Evolutionary conservation across 2,113 vertebrate genomes (phyloP).

Genomic region (Grallaria varia): DNA sequence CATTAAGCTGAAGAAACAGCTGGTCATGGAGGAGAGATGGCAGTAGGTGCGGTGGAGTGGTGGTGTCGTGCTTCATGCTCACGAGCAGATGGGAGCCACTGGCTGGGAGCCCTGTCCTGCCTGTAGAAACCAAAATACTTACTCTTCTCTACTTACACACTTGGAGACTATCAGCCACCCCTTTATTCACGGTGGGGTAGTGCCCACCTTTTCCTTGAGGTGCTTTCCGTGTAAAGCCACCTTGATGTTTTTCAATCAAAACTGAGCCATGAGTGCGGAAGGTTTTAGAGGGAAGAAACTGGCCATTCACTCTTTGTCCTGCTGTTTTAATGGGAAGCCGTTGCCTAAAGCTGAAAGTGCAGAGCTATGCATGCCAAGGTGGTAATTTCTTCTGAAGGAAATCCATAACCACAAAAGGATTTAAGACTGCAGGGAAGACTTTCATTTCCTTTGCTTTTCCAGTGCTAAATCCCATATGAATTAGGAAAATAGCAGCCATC

Average conservation of each 20-base stretch:
- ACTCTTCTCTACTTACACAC: background rate
- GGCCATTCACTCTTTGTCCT: background rate
- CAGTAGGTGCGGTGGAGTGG: background rate
- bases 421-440: background rate
- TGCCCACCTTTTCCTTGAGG: background rate
- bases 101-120: background rate
- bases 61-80: background rate
- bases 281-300: background rate
- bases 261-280: background rate
- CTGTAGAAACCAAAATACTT: background rate
- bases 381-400: background rate
- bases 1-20: background rate
- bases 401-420: background rate
- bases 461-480: background rate
- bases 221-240: background rate
- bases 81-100: background rate
- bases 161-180: background rate
- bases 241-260: background rate
- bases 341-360: background rate
- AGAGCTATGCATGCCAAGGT: background rate
- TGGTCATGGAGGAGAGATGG: accelerated
- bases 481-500: background rate
- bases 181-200: background rate
- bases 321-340: background rate
- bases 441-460: background rate